phyloP scores from a whole-genome alignment of 2,113 vertebrate species.

The Struthio camelus region DNA sequence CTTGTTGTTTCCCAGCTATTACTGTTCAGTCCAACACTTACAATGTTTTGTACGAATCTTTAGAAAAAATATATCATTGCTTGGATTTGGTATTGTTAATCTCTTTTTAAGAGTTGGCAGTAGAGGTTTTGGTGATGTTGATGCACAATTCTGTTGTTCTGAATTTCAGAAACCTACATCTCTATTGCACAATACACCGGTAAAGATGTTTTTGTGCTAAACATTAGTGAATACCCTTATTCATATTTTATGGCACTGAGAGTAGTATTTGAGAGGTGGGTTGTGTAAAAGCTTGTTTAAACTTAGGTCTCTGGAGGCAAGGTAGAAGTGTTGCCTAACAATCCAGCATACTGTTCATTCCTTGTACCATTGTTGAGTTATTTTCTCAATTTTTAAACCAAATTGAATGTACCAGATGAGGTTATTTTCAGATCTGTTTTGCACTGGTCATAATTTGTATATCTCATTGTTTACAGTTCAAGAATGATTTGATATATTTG shows the following conservation, averaged over 20 bases:
- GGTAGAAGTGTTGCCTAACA: conserved; percentile 48
- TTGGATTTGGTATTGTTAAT: background rate
- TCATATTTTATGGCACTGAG: conserved; percentile 35
- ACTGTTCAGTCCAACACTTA: background rate
- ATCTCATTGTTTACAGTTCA: conserved; percentile 71
- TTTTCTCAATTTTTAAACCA: conserved; percentile 52
- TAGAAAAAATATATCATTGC: background rate
- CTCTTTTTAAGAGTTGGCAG: background rate
- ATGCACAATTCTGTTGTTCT: background rate
- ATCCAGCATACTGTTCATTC: conserved; percentile 28
- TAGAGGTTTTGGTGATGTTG: background rate
- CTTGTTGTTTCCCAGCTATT: background rate
- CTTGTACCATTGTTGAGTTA: conserved; percentile 58
- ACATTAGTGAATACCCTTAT: conserved; percentile 42
- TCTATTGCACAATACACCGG: background rate
- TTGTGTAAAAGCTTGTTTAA: conserved; percentile 58
- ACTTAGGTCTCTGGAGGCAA: conserved; percentile 43
- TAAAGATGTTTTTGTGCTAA: background rate
- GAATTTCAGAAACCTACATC: background rate
- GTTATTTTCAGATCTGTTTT: conserved; percentile 66
- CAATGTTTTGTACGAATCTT: background rate
- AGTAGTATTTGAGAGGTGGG: conserved; percentile 8
- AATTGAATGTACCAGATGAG: conserved; percentile 52
- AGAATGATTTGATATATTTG: conserved; percentile 65
- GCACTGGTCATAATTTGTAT: conserved; percentile 59